phyloP scores from a whole-genome alignment of 2,797 vertebrate genomes.

The Oryzias dopingdopingensis region DNA sequence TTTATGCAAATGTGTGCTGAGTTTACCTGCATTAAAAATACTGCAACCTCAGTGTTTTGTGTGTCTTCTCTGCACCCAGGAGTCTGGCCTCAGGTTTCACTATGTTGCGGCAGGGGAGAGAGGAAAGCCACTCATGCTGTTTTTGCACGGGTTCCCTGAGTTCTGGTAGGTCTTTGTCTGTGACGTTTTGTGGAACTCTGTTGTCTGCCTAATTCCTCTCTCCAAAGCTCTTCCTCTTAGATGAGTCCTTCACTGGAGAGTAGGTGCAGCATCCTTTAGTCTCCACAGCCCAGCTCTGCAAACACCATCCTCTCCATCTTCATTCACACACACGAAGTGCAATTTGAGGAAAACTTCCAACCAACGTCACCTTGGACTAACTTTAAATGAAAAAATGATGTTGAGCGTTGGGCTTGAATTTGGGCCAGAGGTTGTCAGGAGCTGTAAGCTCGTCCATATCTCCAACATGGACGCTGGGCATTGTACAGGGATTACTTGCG shows the following conservation, averaged over 20 bases:
- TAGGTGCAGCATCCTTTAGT: slow-evolving; percentile 11
- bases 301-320: slow-evolving; percentile 14
- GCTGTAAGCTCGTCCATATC: slow-evolving; percentile 58
- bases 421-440: slow-evolving; percentile 59
- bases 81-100: slow-evolving; percentile 96
- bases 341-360: slow-evolving; percentile 10
- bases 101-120: slow-evolving; percentile 97
- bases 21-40: slow-evolving; percentile 2
- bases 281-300: slow-evolving; percentile 14
- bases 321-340: slow-evolving; percentile 23
- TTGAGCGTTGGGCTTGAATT: slow-evolving; percentile 39
- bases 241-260: neutral
- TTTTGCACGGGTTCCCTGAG: slow-evolving; percentile 97
- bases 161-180: slow-evolving; percentile 86
- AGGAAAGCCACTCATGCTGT: slow-evolving; percentile 96
- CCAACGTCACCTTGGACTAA: slow-evolving; percentile 35
- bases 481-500: slow-evolving; percentile 64
- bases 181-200: neutral
- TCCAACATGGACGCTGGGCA: slow-evolving; percentile 44
- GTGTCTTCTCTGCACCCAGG: slow-evolving; percentile 70
- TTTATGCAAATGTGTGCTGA: neutral
- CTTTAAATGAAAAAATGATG: slow-evolving; percentile 42
- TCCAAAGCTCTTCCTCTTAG: slow-evolving; percentile 1
- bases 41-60: slow-evolving; percentile 3
- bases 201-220: slow-evolving; percentile 6